Base-by-base conservation (phyloP, 2,888 invertebrate species). In the Nemapogon koenigi region DNA sequence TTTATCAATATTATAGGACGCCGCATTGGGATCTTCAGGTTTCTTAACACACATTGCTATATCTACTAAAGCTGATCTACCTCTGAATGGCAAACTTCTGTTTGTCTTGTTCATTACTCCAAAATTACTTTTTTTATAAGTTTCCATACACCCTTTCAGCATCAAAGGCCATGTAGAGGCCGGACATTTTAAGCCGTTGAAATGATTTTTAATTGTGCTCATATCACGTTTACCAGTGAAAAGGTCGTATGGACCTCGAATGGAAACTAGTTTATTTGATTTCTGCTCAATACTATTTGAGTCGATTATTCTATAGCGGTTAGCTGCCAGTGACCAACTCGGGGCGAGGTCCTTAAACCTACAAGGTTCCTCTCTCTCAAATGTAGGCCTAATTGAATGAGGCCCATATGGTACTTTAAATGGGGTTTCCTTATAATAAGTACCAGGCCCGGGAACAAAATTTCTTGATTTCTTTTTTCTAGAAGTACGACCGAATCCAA, bases 1-100 rank as follows among this genome's bases (percentile, higher is more conserved):
- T 16, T 52, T 50, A 13, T 51, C 50, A 3, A 62, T 41, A 15
- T 60, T 52, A 43, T 83, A 82, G 38, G 61, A 51, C 1, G 71
- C 71, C 0, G 85, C 83, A 0, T 83, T 80, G 0, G 85, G 85
- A 1, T 78, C 75, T 0, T 59, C 48, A 0, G 81, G 70, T 35
- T 70, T 62, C 30, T 65, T 69, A 16, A 69, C 57, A 46, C 81
- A 80, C 57, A 82, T 63, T 1, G 73, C 57, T 10, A 79, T 41
- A 46, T 85, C 80, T 2, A 68, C 67, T 27, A 84, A 49, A 46
- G 81, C 67, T 37, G 58, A 64, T 8, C 84, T 63, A 1, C 73
- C 62, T 31, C 71, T 64, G 16, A 79, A 73, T 3, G 68, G 62
- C 3, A 46, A 33, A 31, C 47, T 51, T 15, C 66, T 57, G 17